Base-by-base conservation (phyloP, 2,888 invertebrate species). In the Gastrophysa polygoni region DNA sequence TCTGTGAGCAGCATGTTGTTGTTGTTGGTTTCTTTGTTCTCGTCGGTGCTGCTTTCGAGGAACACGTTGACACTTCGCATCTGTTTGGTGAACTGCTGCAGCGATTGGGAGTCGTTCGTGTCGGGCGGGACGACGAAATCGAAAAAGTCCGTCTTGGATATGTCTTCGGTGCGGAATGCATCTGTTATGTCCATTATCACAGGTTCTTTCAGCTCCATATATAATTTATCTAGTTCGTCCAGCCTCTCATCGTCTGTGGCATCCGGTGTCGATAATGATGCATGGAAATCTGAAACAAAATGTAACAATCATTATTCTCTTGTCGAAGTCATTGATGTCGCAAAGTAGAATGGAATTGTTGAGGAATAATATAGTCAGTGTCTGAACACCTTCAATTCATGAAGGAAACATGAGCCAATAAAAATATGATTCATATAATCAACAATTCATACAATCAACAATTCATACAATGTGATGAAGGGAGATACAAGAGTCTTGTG, bases 71-170 rank as follows among this genome's bases (percentile, higher is more conserved):
- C 87, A 67, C 86, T 86, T 68, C 88, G 86, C 87, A 88, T 88
- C 78, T 88, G 88, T 79, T 88, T 86, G 77, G 87, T 86, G 79
- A 87, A 88, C 77, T 88, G 88, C 43, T 84, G 81, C 60, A 84
- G 81, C 48, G 81, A 80, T 28, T 85, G 84, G 50, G 88, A 86
- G 81, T 89, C 89, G 77, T 87, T 88, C 76, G 91, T 86, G 75
- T 91, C 91, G 63, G 92, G 91, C 49, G 91, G 90, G 57, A 92
- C 91, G 67, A 93, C 93, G 83, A 93, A 92, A 83, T 93, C 93
- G 83, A 93, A 93, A 85, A 93, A 93, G 84, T 93, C 93, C 72
- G 92, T 91, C 83, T 93, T 92, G 75, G 91, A 89, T 82, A 93
- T 85, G 84, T 93, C 92, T 82, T 92, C 91, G 80, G 90, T 87